A percentile compares a stretch with the other conserved stretches of the same genome.
Evolutionary conservation across 2,113 vertebrate species (phyloP).

Genomic region (Elachura formosa): DNA sequence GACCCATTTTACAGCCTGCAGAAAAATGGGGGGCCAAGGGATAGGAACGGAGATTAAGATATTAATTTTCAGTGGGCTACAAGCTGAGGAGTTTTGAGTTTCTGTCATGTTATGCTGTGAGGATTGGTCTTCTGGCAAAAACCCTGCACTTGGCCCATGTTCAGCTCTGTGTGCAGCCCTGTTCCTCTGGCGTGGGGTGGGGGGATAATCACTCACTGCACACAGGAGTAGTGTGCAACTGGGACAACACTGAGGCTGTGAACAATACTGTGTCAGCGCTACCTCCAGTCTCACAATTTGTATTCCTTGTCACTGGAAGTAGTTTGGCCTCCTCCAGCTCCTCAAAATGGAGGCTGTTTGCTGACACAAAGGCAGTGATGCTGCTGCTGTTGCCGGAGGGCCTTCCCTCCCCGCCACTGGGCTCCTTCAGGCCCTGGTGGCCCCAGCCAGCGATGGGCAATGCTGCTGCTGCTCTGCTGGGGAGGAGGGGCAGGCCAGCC

Average conservation of each 20-base stretch:
- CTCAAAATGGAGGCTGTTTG: conserved; percentile 37
- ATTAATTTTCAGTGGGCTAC: neutral
- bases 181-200: neutral
- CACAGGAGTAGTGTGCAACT: fast-evolving
- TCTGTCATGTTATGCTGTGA: neutral
- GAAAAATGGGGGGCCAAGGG: neutral
- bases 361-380: neutral
- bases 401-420: neutral
- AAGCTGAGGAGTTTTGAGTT: neutral
- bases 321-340: neutral
- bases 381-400: conserved; percentile 16
- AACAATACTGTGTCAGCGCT: fast-evolving
- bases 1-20: neutral
- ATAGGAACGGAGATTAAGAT: neutral
- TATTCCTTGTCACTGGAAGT: neutral
- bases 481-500: neutral
- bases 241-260: fast-evolving
- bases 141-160: fast-evolving
- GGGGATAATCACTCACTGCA: fast-evolving
- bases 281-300: fast-evolving
- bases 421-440: neutral
- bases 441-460: neutral
- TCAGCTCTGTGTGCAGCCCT: neutral
- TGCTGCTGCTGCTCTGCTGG: neutral
- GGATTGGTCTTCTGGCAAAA: neutral